Evolutionary conservation across 2,888 invertebrate genomes (phyloP), one percentile per base, ranked within the genome.

Genomic region (Timandra comae): DNA sequence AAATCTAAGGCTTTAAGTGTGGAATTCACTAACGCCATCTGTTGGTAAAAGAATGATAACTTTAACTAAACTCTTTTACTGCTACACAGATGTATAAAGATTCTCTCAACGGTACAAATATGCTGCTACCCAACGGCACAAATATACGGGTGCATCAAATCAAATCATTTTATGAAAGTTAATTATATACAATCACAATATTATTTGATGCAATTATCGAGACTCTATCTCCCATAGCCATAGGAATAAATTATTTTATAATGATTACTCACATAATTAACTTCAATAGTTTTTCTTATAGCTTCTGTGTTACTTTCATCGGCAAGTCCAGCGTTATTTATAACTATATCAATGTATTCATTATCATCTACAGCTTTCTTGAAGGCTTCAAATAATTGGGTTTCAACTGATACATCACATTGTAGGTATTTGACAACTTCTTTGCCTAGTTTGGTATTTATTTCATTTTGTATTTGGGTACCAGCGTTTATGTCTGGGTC

Each of bases 301-400:
- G 33, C 27, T 8, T 36, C 23, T 3, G 35, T 27, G 5, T 28
- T 45, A 3, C 38, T 48, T 21, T 66, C 63, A 33, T 66, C 55
- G 30, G 53, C 54, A 7, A 62, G 44, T 1, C 63, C 71, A 20
- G 71, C 72, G 29, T 66, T 65, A 27, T 72, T 72, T 3, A 72
- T 38, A 3, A 72, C 55, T 0, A 66, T 33, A 30, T 72, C 65
- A 7, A 69, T 48, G 25, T 44, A 43, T 0, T 49, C 58, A 3
- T 56, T 35, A 1, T 54, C 45, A 4, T 53, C 37, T 16, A 46
- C 34, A 0, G 55, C 46, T 19, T 29, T 33, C 4, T 60, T 45
- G 22, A 59, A 63, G 1, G 52, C 57, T 3, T 26, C 43, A 11
- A 50, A 38, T 4, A 72, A 42, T 30, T 59, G 41, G 1, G 56